A percentile compares a stretch with the other conserved stretches of the same genome.
Evolutionary conservation across 2,797 vertebrate species (phyloP).

Genomic region (Argya squamiceps): DNA sequence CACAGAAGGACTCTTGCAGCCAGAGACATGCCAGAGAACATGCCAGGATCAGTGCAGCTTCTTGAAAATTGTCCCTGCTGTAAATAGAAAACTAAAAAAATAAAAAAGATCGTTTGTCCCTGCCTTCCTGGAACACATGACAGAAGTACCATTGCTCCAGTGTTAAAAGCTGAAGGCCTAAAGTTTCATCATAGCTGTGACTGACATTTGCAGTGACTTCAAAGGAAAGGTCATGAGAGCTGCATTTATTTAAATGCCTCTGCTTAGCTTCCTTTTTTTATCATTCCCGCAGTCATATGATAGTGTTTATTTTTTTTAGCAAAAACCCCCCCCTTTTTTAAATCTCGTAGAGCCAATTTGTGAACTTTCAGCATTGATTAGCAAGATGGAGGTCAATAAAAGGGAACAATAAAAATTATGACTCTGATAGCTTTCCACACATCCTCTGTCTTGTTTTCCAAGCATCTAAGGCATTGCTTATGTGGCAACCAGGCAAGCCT

Average conservation of each 20-base stretch:
- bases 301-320: background rate
- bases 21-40: background rate
- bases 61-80: background rate
- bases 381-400: background rate
- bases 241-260: background rate
- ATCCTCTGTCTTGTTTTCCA: background rate
- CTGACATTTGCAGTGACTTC: background rate
- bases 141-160: background rate
- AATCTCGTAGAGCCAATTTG: rapidly evolving
- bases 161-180: background rate
- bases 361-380: background rate
- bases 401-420: background rate
- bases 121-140: background rate
- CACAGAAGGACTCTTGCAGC: background rate
- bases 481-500: background rate
- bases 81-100: background rate
- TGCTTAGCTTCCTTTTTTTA: background rate
- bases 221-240: background rate
- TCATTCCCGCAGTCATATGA: background rate
- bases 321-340: background rate
- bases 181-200: background rate
- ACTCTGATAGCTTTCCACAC: background rate
- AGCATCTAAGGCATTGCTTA: background rate
- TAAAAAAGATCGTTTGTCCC: background rate
- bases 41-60: background rate